These are phyloP conservation scores for Vanessa atalanta DNA, from an alignment of 1,140 invertebrate species.

Conservation along the genomic window DNA sequence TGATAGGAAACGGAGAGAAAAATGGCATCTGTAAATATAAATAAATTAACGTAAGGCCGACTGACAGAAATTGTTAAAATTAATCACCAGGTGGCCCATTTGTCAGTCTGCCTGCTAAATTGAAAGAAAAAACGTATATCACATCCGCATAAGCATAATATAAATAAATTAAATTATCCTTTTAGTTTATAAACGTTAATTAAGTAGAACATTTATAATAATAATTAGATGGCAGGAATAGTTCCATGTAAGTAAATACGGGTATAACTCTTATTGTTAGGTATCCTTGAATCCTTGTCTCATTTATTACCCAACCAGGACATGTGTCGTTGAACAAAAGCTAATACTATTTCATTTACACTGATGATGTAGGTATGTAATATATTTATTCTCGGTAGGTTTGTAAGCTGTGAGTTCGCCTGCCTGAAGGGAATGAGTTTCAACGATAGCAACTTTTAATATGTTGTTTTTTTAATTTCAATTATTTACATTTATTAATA, in stretches of 20 bases:
- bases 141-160: too few relatives aligned
- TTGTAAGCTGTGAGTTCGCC: too few relatives aligned
- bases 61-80: too few relatives aligned
- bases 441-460: neutral
- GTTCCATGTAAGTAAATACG: constrained; percentile 4
- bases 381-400: too few relatives aligned
- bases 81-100: too few relatives aligned
- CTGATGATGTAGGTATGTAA: neutral
- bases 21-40: too few relatives aligned
- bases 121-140: too few relatives aligned
- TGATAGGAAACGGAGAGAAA: too few relatives aligned
- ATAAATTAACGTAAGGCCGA: too few relatives aligned
- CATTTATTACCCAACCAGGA: constrained; percentile 13
- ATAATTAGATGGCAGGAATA: constrained; percentile 19
- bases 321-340: neutral
- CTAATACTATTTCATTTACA: neutral
- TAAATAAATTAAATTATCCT: neutral
- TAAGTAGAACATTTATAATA: constrained; percentile 33
- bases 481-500: neutral
- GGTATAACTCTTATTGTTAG: constrained; percentile 20
- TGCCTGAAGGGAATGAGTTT: too few relatives aligned
- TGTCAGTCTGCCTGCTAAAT: too few relatives aligned
- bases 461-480: neutral
- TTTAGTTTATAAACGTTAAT: neutral
- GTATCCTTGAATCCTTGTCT: constrained; percentile 6